Conservation (phyloP, 1,140 invertebrate species). For the Drosophila rhopaloa region DNA sequence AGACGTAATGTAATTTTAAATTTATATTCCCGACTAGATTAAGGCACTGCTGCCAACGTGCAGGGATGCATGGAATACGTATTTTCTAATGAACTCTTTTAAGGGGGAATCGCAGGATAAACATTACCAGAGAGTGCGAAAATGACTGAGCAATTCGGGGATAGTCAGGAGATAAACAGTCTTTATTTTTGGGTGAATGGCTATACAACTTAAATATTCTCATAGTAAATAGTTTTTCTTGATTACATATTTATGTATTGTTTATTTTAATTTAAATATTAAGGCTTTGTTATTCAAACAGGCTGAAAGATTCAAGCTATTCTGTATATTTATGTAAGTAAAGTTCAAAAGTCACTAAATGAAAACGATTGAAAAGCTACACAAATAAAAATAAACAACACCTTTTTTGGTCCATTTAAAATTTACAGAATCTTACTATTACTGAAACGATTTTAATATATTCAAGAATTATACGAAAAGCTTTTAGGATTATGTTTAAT, state of each 20-base stretch:
- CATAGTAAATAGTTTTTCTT: too few species aligned
- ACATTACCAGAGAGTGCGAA: conserved; percentile 9
- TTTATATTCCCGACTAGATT: conserved; percentile 51
- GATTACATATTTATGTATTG: background rate
- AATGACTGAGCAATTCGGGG: background rate
- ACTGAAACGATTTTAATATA: too few species aligned
- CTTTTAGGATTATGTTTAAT: background rate
- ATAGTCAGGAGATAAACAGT: background rate
- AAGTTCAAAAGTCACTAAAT: too few species aligned
- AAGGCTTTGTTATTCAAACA: background rate
- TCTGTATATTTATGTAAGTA: too few species aligned
- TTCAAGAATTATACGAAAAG: background rate
- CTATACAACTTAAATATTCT: too few species aligned
- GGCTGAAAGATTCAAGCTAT: too few species aligned
- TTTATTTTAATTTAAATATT: background rate
- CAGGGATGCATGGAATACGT: conserved; percentile 32
- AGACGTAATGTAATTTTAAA: conserved; percentile 49
- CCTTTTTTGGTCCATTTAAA: too few species aligned
- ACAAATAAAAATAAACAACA: too few species aligned
- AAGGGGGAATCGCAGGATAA: conserved; percentile 2
- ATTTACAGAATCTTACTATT: too few species aligned
- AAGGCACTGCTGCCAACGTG: conserved; percentile 44
- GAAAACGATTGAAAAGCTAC: too few species aligned
- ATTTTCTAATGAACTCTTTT: conserved; percentile 45
- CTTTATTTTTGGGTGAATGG: background rate